phyloP scores from a whole-genome alignment of 2,113 vertebrate species.

The Perognathus longimembris region DNA sequence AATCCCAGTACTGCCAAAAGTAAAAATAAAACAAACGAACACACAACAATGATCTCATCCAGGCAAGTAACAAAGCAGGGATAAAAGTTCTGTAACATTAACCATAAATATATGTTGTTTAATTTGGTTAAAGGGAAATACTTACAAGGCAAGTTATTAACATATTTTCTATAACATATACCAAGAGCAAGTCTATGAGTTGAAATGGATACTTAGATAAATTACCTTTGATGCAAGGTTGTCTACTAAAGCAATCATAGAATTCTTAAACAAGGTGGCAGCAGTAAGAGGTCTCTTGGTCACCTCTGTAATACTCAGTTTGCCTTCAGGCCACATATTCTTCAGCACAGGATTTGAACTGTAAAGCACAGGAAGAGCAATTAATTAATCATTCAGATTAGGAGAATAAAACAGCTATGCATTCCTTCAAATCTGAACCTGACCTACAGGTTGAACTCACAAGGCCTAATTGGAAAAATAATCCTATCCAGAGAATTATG shows the following conservation, averaged over 20 bases:
- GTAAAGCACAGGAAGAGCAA: constrained; percentile 54
- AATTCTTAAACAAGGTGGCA: constrained; percentile 97
- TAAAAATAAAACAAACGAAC: too few relatives aligned
- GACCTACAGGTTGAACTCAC: neutral
- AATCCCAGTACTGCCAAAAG: too few relatives aligned
- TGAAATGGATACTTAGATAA: constrained; percentile 16
- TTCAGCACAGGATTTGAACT: constrained; percentile 96
- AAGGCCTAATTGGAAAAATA: neutral
- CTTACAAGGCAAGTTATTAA: constrained; percentile 23
- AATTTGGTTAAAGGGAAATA: constrained; percentile 19
- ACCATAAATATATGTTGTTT: constrained; percentile 33
- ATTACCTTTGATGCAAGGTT: constrained; percentile 97
- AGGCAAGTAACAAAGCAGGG: neutral
- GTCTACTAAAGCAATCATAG: constrained; percentile 98
- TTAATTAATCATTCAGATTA: constrained; percentile 60
- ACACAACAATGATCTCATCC: neutral
- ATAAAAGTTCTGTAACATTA: constrained; percentile 29
- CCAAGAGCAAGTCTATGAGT: constrained; percentile 7
- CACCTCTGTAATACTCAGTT: constrained; percentile 98
- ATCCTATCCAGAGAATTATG: constrained; percentile 9
- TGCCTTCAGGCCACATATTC: constrained; percentile 98
- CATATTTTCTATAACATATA: neutral
- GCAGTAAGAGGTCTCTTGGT: constrained; percentile 97
- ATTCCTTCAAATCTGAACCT: neutral
- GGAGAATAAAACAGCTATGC: neutral